Evolutionary conservation across 2,888 invertebrate species (phyloP), one percentile per base, ranked within the genome.

Genomic region (Phengaris alcon): DNA sequence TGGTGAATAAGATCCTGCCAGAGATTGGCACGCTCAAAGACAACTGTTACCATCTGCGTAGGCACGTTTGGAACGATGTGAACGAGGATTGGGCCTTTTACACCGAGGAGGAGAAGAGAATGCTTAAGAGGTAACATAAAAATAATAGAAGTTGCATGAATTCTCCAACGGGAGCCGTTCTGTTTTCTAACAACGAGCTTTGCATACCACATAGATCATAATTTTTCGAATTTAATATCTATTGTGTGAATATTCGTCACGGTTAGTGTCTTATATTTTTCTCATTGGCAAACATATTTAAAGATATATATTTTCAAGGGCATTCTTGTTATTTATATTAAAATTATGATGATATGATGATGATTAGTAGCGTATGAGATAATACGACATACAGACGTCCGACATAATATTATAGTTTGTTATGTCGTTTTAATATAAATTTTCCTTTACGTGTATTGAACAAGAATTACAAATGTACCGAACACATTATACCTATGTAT

Each of bases 41-140:
- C 91, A 98, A 98, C 93, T 96, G 96, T 86, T 98, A 97, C 94
- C 96, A 97, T 86, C 94, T 99, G 88, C 96, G 96, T 83, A 96
- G 97, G 85, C 96, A 96, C 85, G 95, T 97, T 84, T 99, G 98
- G 97, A 97, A 97, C 87, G 98, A 99, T 87, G 97, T 98, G 80
- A 96, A 97, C 83, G 97, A 97, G 85, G 97, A 97, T 87, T 99
- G 99, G 98, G 97, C 97, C 78, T 98, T 97, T 94, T 99, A 98
- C 87, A 95, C 96, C 35, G 98, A 98, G 83, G 97, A 97, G 85
- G 98, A 99, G 88, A 95, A 95, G 88, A 96, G 97, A 86, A 95
- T 97, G 90, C 95, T 98, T 86, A 98, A 97, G 94, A 96, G 97
- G 97, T 96, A 81, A 59, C 77, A 74, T 78, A 22, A 35, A n/a